Base-by-base conservation (phyloP, 1,140 invertebrate species). In the Lycorma delicatula region DNA sequence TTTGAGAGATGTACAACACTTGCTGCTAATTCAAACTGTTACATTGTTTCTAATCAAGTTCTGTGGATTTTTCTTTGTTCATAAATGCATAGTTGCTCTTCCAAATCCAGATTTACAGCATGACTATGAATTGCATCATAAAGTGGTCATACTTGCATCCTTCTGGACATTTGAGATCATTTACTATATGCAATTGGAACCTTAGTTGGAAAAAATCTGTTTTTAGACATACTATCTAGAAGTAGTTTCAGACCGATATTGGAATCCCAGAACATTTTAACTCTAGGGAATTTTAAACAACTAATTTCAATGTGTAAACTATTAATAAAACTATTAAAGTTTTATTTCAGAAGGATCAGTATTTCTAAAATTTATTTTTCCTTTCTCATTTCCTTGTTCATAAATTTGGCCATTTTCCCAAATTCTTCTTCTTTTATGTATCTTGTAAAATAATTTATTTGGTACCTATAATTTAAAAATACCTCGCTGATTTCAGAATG, bases 51-150 rank as follows among this genome's bases (percentile, higher is more conserved):
- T 16, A 52, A 25, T 34, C 64, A 55, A 58, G 44, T 3, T 49
- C 29, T 50, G 59, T 58, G 26, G 47, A 55, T 13, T 23, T 4
- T 6, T 34, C 22, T 68, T 49, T 67, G 63, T 48, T 67, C 63
- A 59, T 69, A 65, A 22, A 68, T 54, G 38, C 38, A 56, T 26
- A 60, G 29, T 18, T 64, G 12, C 54, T 56, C 27, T 56, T 64
- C 64, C n/a, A 63, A 12, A 34, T 31, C 20, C 7, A 63, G 54
- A 18, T 52, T 0, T 18, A 12, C 11, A 28, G 38, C 58, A 9
- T 28, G 26, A 34, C 56, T 59, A 29, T 20, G 48, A 13, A 62
- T 22, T 13, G 20, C 20, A 28, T 61, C 31, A 53, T 54, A 60
- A 20, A 63, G 9, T 20, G 54, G 44, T 9, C 44, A 13, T 28